phyloP scores from a whole-genome alignment of 2,113 vertebrate genomes.

The Machaerirhynchus nigripectus region DNA sequence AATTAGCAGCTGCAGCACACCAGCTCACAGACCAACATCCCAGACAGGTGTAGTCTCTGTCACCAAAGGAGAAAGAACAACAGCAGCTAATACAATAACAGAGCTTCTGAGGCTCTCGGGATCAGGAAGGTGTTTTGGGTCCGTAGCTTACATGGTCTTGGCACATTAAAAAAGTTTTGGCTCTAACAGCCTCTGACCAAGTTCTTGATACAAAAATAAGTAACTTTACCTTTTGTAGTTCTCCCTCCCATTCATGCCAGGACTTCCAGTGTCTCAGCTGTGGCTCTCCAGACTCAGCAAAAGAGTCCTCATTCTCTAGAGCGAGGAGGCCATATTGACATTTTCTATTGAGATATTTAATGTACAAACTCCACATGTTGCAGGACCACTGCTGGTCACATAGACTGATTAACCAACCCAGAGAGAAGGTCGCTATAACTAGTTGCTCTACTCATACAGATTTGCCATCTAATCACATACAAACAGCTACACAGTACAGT shows the following conservation, averaged over 20 bases:
- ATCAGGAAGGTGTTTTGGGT: neutral
- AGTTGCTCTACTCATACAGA: neutral
- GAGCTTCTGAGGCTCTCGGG: neutral
- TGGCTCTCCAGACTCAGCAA: neutral
- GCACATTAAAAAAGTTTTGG: neutral
- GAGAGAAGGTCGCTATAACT: neutral
- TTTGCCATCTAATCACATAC: neutral
- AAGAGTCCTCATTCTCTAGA: neutral
- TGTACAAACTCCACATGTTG: neutral
- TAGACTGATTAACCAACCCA: neutral
- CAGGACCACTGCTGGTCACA: neutral
- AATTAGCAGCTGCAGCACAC: neutral
- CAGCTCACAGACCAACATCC: neutral
- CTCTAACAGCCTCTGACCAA: neutral
- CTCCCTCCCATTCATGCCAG: neutral
- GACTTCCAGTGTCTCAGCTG: neutral
- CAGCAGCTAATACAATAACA: accelerated
- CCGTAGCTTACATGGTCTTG: neutral
- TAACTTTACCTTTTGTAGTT: neutral
- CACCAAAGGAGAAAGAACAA: neutral
- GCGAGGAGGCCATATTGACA: neutral
- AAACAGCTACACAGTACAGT: neutral
- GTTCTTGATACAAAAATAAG: neutral
- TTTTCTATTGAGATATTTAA: neutral
- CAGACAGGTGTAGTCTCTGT: neutral